Base-by-base conservation (phyloP, 2,797 vertebrate genomes). In the Phyllotis vaccarum region DNA sequence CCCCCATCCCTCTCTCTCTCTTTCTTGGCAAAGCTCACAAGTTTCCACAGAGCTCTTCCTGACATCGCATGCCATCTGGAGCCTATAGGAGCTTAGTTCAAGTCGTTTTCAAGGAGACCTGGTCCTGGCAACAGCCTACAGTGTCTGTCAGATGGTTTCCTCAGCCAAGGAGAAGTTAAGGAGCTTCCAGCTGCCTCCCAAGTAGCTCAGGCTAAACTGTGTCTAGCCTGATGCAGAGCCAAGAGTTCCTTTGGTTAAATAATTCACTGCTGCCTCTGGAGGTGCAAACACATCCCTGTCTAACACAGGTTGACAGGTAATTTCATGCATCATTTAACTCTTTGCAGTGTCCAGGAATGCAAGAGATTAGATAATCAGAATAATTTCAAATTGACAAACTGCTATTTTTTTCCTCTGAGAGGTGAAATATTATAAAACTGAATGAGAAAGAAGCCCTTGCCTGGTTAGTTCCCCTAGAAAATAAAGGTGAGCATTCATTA, bases 241-340 rank as follows among this genome's bases (percentile, higher is more conserved):
- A 97, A 49, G 21, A 14, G 31, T 75, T 83, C 87, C 93, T 95
- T 85, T 4, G 0, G 27, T 96, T 31, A 58, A 91, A 90, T 90
- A 94, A 96, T 75, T 96, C 82, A 83, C 29, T 75, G 58, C 95
- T 40, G 82, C 90, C 81, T 97, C 81, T 88, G 81, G 43, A 90
- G 94, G 80, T 85, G 64, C 80, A 76, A 80, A 89, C 97, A 93
- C 70, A 89, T 75, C 72, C 86, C 74, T 83, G 90, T 68, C 89
- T 98, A 98, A 98, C 93, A 43, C 21, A 82, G 79, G 94, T 74
- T 97, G 97, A 98, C 98, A 97, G 97, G 95, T 98, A 96, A 98
- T 98, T 98, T 98, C 94, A 98, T 75, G 97, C 98, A 97, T 97
- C 97, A 98, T 98, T 98, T 98, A 98, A 98, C 94, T 98, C 96